These are phyloP conservation scores for Brachypalpus laphriformis DNA, from an alignment of 2,888 invertebrate genomes.

Conservation along the genomic window DNA sequence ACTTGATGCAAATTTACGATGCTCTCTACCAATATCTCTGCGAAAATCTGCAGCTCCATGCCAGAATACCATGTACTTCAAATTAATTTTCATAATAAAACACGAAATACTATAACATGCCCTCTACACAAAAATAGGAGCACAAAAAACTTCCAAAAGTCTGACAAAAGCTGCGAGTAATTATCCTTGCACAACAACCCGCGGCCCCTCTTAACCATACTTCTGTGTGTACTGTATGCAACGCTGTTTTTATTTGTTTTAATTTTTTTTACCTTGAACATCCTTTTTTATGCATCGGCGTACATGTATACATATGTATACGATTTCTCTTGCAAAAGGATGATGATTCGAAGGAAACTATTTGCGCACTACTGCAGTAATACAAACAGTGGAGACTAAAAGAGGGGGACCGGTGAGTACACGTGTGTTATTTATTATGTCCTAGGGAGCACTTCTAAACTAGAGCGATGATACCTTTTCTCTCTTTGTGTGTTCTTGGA, in stretches of 20 bases:
- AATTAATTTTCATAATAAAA: slow-evolving; percentile 53
- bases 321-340: neutral
- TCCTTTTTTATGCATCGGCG: slow-evolving; percentile 12
- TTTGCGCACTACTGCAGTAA: slow-evolving; percentile 65
- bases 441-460: slow-evolving; percentile 66
- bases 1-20: neutral
- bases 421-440: slow-evolving; percentile 66
- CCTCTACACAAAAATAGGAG: neutral
- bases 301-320: neutral
- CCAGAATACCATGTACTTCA: too few relatives aligned
- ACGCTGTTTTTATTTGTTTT: slow-evolving; percentile 10
- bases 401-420: slow-evolving; percentile 20
- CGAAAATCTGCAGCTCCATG: slow-evolving; percentile 11
- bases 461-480: slow-evolving; percentile 52
- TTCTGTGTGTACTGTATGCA: slow-evolving; percentile 6
- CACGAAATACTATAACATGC: slow-evolving; percentile 22
- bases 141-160: neutral
- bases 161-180: slow-evolving; percentile 46
- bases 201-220: slow-evolving; percentile 37
- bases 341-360: slow-evolving; percentile 44
- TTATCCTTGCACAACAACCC: slow-evolving; percentile 56
- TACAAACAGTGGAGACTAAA: slow-evolving; percentile 9
- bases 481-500: slow-evolving; percentile 37
- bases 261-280: neutral
- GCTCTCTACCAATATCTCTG: neutral